phyloP scores from a whole-genome alignment of 2,113 vertebrate genomes.

The Cygnus atratus region DNA sequence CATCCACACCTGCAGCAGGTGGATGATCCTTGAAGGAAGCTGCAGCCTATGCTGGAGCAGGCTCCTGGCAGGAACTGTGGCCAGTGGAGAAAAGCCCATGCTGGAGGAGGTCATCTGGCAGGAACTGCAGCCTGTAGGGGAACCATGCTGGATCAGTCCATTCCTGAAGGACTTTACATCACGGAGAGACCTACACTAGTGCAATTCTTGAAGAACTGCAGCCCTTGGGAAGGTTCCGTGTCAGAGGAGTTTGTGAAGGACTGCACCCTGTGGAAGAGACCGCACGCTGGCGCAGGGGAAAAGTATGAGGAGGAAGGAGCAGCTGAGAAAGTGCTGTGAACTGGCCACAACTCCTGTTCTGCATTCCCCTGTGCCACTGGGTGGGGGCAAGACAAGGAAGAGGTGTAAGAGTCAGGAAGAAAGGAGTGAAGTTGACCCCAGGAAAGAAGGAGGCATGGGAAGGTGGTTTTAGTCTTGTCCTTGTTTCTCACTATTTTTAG shows the following conservation, averaged over 20 bases:
- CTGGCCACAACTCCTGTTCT: not conserved
- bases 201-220: not conserved
- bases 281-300: not conserved
- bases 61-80: not conserved
- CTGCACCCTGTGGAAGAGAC: not conserved
- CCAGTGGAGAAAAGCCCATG: not conserved
- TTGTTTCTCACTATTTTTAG: not conserved
- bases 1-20: not conserved
- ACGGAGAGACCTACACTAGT: not conserved
- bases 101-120: not conserved
- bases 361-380: rapidly evolving
- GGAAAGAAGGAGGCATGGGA: not conserved
- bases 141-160: not conserved
- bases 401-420: not conserved
- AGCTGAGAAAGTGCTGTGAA: not conserved
- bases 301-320: not conserved
- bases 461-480: not conserved
- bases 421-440: not conserved
- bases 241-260: not conserved
- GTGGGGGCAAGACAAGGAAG: not conserved
- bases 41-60: not conserved
- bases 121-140: not conserved
- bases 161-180: not conserved
- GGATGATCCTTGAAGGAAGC: not conserved
- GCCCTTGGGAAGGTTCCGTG: too few relatives aligned